Base-by-base conservation (phyloP, 2,113 vertebrate genomes). In the Dromiciops gliroides region DNA sequence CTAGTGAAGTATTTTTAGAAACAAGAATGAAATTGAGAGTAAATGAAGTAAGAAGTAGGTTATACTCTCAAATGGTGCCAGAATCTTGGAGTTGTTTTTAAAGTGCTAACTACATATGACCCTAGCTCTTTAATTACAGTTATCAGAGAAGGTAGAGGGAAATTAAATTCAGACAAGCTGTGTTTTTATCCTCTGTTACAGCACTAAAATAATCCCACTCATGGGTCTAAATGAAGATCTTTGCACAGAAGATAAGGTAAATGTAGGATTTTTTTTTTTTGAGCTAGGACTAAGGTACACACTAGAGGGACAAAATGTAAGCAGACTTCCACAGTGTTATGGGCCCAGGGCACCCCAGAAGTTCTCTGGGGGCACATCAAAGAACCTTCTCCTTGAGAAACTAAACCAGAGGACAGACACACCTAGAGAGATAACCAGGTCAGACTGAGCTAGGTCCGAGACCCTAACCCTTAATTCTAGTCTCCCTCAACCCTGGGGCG, bases 181-280 rank as follows among this genome's bases (percentile, higher is more conserved):
- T 91, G 83, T 93, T 90, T 96, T 96, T 94, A 52, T 94, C 25
- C 51, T 93, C n/a, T 56, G 31, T 50, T 93, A 48, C 51, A 93
- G 48, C 47, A 92, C 88, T 92, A 91, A 95, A 93, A 0, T 51
- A 3, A 96, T 90, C 83, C 31, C 52, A 50, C 67, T 95, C 75
- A 90, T 89, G 92, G n/a, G 28, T 19, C 25, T 16, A 95, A 16
- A 0, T 92, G 50, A 51, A 28, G 49, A 95, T 53, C 83, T 52
- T 49, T 51, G 3, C 26, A 56, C 3, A 89, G 90, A 48, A 47
- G 10, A 52, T 7, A 95, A 89, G 10, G 2, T 56, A 89, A 31
- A 52, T 48, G 2, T 26, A 92, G 11, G 53, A 44, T 0, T 91
- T 28, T 93, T 91, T 0, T 91, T 31, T 93, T 90, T 91, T 11